phyloP scores from a whole-genome alignment of 2,888 invertebrate species.

The Tipula unca region DNA sequence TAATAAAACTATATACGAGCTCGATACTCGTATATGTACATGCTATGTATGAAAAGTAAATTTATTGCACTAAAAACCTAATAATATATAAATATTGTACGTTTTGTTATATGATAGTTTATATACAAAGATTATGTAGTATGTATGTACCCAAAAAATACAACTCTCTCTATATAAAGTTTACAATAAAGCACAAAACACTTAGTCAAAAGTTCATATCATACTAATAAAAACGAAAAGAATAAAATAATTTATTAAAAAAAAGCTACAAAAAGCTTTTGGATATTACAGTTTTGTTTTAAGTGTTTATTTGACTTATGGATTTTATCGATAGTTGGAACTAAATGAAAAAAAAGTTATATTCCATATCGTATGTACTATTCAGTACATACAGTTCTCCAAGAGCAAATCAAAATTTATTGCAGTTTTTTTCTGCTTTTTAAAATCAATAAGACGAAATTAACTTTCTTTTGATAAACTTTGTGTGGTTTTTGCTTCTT shows the following conservation, averaged over 20 bases:
- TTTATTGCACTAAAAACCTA: not conserved
- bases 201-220: not conserved
- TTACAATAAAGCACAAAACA: not conserved
- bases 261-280: not conserved
- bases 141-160: not conserved
- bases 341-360: not conserved
- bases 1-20: not conserved
- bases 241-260: not conserved
- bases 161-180: not conserved
- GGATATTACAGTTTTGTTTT: not conserved
- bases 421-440: not conserved
- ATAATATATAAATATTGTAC: not conserved
- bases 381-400: not conserved
- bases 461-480: not conserved
- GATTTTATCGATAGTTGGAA: not conserved
- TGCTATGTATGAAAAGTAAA: not conserved
- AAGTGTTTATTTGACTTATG: not conserved
- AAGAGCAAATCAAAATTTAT: not conserved
- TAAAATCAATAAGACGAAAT: not conserved
- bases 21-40: not conserved
- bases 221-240: not conserved
- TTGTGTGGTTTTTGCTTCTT: not conserved
- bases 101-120: not conserved
- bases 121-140: not conserved
- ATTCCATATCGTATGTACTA: not conserved